phyloP scores from a whole-genome alignment of 2,113 vertebrate species.

The Nesoenas mayeri region DNA sequence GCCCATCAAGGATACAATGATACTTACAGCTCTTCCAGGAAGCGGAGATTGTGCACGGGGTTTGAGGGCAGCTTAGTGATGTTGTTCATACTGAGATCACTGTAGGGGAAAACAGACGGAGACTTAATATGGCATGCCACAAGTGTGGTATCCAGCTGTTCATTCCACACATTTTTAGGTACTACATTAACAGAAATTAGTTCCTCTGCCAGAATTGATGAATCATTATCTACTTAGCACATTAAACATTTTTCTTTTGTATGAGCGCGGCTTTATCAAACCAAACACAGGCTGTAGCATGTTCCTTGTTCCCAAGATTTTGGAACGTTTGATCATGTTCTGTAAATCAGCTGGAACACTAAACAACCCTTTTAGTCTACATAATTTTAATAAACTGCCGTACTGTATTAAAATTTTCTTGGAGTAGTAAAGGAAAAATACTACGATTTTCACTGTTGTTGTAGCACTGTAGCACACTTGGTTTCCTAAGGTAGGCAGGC shows the following conservation, averaged over 20 bases:
- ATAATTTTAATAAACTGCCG: constrained; percentile 9
- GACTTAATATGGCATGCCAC: constrained; percentile 58
- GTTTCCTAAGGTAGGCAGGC: neutral
- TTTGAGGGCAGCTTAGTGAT: constrained; percentile 82
- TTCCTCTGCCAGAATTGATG: constrained; percentile 48
- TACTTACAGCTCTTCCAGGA: constrained; percentile 96
- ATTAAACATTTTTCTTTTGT: neutral
- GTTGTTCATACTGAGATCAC: constrained; percentile 97
- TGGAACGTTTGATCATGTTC: neutral
- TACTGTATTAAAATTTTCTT: constrained; percentile 1
- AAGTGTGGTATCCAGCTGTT: constrained; percentile 69
- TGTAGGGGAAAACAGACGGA: constrained; percentile 78
- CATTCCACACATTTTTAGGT: constrained; percentile 70
- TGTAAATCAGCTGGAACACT: constrained; percentile 42
- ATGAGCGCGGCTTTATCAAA: neutral
- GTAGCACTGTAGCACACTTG: neutral
- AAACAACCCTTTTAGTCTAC: neutral
- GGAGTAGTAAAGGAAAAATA: neutral
- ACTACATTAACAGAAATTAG: constrained; percentile 50
- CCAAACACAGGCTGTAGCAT: constrained; percentile 1
- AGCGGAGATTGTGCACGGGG: constrained; percentile 83
- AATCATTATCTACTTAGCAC: constrained; percentile 53
- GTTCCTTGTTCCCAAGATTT: constrained; percentile 11
- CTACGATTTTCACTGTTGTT: neutral
- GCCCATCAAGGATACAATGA: constrained; percentile 27